These are phyloP conservation scores for Unio delphinus DNA, from an alignment of 2,888 invertebrate species.

Conservation along the genomic window DNA sequence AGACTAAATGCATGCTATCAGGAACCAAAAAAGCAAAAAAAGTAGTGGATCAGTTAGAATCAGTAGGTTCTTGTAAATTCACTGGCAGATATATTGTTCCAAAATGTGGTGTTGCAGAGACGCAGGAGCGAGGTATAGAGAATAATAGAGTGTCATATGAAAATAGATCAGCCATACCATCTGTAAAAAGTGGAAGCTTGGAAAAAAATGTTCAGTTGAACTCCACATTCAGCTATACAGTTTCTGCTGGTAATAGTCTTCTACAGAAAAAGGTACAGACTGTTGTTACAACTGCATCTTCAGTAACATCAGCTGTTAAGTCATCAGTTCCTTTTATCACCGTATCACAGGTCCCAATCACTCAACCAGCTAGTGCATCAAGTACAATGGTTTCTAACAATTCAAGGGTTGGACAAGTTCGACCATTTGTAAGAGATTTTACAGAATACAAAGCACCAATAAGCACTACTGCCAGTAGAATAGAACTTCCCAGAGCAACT, in stretches of 20 bases:
- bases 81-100: conserved; percentile 22
- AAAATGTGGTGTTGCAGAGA: conserved; percentile 4
- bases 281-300: too few relatives aligned
- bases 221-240: conserved; percentile 2
- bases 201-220: not conserved
- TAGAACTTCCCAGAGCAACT: too few relatives aligned
- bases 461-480: too few relatives aligned
- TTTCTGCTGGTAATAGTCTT: not conserved
- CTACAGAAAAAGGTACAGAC: too few relatives aligned
- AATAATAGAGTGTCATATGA: not conserved
- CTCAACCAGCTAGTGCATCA: too few relatives aligned
- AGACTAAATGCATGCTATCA: conserved; percentile 36
- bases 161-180: not conserved
- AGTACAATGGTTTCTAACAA: too few relatives aligned
- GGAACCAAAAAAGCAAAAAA: conserved; percentile 40
- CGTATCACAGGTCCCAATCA: too few relatives aligned
- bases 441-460: too few relatives aligned
- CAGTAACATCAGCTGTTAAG: too few relatives aligned
- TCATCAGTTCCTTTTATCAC: too few relatives aligned
- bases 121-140: conserved; percentile 4
- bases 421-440: too few relatives aligned
- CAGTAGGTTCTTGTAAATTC: conserved; percentile 14
- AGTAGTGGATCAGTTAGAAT: conserved; percentile 27
- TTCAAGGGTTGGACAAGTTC: too few relatives aligned
- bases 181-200: conserved; percentile 6